Evolutionary conservation across 1,140 invertebrate species (phyloP), one percentile per base, ranked within the genome.

Genomic region (Vollenhovia emeryi): DNA sequence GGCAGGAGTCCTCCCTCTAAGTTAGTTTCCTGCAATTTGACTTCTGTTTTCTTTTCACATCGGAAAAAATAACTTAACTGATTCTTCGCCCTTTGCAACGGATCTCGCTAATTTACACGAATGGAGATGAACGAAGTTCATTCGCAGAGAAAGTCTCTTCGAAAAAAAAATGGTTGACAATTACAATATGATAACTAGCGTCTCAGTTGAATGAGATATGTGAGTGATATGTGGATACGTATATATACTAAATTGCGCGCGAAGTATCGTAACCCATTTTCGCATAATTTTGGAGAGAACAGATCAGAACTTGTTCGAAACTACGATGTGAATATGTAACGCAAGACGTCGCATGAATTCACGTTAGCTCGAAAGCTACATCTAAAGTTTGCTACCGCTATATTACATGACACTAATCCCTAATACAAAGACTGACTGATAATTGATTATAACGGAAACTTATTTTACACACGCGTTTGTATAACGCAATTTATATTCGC

Each of bases 41-140:
- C 36, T 55, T 80, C 78, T 69, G 57, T 50, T 73, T 33, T 55
- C 21, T 43, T 15, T 75, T n/a, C 21, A 18, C 30, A 68, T 50
- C 68, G 40, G 52, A 40, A 88, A n/a, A 79, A 62, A 68, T 24
- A 79, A 27, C 55, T 73, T 59, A 68, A 79, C 71, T 36, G 59
- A 21, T 45, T 52, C 24, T 18, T 13, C 18, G 15, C 18, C 13
- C 52, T 43, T 6, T 15, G 30, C 40, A 7, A 30, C 27, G 7
- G 27, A 43, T 24, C 13, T 71, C 27, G 21, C 36, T 40, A 5
- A 7, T 48, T 43, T 3, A 5, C 15, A 27, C 9, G 59, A 50
- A 50, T 66, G 11, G 6, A 6, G 3, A 50, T 1, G 5, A 79
- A 69, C 50, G 6, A 21, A 2, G 9, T 18, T 6, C 18, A 30